Evolutionary conservation across 2,797 vertebrate species (phyloP), one percentile per base, ranked within the genome.

Genomic region (Sebastes flavidus): DNA sequence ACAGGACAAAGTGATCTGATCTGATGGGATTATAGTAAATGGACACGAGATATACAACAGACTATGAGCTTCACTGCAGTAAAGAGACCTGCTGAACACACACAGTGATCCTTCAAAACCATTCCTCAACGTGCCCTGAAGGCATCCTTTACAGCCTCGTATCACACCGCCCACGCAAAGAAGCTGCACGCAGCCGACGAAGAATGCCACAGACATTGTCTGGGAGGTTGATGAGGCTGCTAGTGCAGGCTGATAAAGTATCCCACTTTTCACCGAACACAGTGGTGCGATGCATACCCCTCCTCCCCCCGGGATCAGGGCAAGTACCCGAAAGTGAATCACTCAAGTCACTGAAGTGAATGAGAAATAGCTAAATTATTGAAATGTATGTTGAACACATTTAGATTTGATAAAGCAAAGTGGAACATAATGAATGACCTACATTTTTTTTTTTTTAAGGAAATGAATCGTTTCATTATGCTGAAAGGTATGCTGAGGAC

Each of bases 141-240:
- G 66, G 55, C 22, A 38, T 55, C 67, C 22, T 55, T 63, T 13
- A 27, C 55, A 46, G 68, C 34, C 14, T 13, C 1, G 36, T 52
- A 25, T 55, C 32, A 38, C 61, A 34, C 63, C 49, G 25, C 42
- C 68, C n/a, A 55, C 34, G 20, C 52, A 38, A 38, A 75, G 46
- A 63, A 72, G 24, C 24, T 10, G 13, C 59, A 61, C 10, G 2
- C 56, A 27, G 55, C 42, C 4, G 8, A 16, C 30, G 13, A 32
- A 65, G 58, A 69, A 54, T 63, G 73, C 61, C 20, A 34, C 10
- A 58, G 61, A 56, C 22, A 24, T 16, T 38, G 68, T 54, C 65
- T 65, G 59, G 72, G 58, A 77, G 29, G 59, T 14, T 58, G 72
- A 76, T 58, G 38, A 69, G 25, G 72, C 61, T 82, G 72, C 29